Percentiles rank a stretch among this genome's conserved stretches.
Conservation (phyloP, 2,888 invertebrate species). For the Thyatira batis region DNA sequence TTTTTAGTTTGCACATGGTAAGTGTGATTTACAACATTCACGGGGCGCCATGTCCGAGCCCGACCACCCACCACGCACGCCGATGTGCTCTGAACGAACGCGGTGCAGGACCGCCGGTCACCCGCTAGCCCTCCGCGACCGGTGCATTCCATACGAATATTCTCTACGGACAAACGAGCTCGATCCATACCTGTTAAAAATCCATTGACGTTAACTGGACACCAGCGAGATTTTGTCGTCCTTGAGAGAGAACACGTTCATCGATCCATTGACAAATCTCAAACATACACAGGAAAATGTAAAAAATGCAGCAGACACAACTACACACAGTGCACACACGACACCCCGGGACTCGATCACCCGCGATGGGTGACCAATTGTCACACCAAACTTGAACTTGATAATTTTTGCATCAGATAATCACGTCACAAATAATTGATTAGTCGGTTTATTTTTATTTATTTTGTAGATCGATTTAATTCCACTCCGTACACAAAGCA, state of each 20-base stretch:
- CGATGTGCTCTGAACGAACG: not conserved
- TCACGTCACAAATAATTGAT: not conserved
- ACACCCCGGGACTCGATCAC: not conserved
- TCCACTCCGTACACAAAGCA: not conserved
- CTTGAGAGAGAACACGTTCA: not conserved
- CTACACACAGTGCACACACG: conserved; percentile 1
- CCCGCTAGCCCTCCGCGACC: conserved; percentile 28
- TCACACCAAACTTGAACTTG: not conserved
- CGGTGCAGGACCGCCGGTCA: conserved; percentile 18
- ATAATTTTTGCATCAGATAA: not conserved
- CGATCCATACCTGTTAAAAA: conserved; percentile 61
- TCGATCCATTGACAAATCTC: not conserved
- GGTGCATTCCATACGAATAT: conserved; percentile 48
- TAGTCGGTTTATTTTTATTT: not conserved
- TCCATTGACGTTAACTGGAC: conserved; percentile 51
- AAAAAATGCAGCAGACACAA: conserved; percentile 6
- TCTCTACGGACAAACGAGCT: conserved; percentile 23
- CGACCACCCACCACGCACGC: conserved; percentile 9
- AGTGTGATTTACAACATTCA: not conserved
- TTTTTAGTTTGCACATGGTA: not conserved
- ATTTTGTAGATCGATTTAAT: not conserved
- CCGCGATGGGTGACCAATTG: not conserved
- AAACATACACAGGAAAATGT: not conserved
- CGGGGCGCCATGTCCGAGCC: not conserved
- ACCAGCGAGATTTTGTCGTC: conserved; percentile 10